Base-by-base conservation (phyloP, 2,888 invertebrate genomes). In the Hyposoter dolosus region DNA sequence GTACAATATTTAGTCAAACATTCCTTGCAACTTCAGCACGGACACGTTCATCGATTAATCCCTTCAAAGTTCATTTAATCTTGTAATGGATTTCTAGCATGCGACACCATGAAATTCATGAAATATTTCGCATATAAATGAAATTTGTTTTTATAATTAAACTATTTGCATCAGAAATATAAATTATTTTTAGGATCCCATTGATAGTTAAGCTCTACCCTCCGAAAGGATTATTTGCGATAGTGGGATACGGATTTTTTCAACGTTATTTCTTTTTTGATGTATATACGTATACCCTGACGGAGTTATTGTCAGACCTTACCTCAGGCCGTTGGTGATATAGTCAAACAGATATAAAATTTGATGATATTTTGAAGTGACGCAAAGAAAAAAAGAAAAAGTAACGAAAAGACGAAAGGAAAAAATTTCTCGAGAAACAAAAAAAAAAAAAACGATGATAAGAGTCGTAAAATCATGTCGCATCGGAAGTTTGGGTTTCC, bases 391-490 rank as follows among this genome's bases (percentile, higher is more conserved):
- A 35, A 35, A 6, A 6, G 6, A 35, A 35, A 35, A n/a, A n/a
- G n/a, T 6, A 35, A 35, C 4, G 35, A 35, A 4, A n/a, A n/a
- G n/a, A n/a, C n/a, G n/a, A n/a, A n/a, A n/a, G n/a, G n/a, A n/a
- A n/a, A n/a, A 5, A 35, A 35, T 35, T 35, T 35, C 35, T 35
- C 35, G 35, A 35, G 35, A 35, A 35, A 65, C 19, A 40, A 50
- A 77, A 84, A 83, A 78, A 75, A 82, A 76, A 82, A 65, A n/a
- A n/a, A n/a, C n/a, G n/a, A 82, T 63, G 72, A 40, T 43, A 71
- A 63, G 76, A 78, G 78, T 79, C 74, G 82, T 82, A 88, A 90
- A 90, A 71, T 84, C 71, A 89, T 87, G 84, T 81, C 85, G 88
- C 83, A 89, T 88, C 87, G 86, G 56, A 88, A 82, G 76, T 72